These are phyloP conservation scores for Biston stratarius DNA, from an alignment of 2,888 invertebrate genomes.

Conservation along the genomic window DNA sequence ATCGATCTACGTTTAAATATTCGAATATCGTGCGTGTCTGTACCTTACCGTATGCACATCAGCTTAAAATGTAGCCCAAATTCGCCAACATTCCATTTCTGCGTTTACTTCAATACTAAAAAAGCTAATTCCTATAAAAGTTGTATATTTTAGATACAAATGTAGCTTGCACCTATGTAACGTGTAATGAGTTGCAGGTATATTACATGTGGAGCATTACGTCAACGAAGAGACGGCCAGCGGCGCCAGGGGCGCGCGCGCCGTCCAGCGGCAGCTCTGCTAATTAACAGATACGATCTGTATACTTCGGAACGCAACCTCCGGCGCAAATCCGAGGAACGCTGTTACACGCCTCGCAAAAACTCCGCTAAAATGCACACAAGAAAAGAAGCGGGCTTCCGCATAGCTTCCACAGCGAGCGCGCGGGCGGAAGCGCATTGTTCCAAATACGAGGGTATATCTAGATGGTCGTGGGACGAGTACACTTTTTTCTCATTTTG, in stretches of 20 bases:
- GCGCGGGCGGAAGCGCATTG: constrained; percentile 43
- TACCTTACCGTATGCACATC: constrained; percentile 12
- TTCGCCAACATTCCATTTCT: background rate
- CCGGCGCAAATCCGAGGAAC: constrained; percentile 64
- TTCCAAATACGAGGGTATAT: constrained; percentile 41
- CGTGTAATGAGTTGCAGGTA: constrained; percentile 51
- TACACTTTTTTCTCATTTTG: constrained; percentile 38
- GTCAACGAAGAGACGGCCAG: constrained; percentile 1
- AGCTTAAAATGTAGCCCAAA: background rate
- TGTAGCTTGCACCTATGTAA: background rate
- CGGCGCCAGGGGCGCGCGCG: constrained; percentile 45
- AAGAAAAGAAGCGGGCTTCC: constrained; percentile 52
- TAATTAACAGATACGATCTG: constrained; percentile 78
- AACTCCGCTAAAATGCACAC: constrained; percentile 52
- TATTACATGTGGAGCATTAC: constrained; percentile 44
- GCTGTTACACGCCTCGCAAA: constrained; percentile 65
- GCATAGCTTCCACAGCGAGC: constrained; percentile 38
- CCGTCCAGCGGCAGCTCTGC: constrained; percentile 54
- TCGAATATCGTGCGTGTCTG: constrained; percentile 47
- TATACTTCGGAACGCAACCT: constrained; percentile 59
- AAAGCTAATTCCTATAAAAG: background rate
- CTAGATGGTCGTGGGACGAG: constrained; percentile 48
- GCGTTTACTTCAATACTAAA: background rate
- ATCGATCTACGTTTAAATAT: constrained; percentile 62
- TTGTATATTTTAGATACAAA: background rate